Conservation (phyloP, 2,797 vertebrate species). For the Coregonus sp. region DNA sequence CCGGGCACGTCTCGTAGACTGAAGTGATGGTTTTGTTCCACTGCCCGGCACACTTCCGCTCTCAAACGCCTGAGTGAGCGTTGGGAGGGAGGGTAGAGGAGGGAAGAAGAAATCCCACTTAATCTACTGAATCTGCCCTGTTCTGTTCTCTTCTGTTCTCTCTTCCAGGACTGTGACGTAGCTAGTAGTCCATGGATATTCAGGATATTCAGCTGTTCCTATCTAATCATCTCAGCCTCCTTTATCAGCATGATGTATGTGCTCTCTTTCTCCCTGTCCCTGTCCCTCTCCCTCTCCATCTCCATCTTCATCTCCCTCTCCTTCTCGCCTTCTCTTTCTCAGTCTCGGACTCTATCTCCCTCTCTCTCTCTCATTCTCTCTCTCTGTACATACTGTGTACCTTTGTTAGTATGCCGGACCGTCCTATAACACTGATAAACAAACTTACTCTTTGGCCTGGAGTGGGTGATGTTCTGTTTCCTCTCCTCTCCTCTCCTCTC, state of each 20-base stretch:
- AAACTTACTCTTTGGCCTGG: not conserved
- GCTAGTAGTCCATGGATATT: slow-evolving; percentile 2
- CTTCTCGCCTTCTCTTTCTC: not conserved
- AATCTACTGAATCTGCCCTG: slow-evolving; percentile 67
- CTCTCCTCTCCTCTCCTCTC: not conserved
- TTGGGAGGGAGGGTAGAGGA: slow-evolving; percentile 40
- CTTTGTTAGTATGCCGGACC: not conserved
- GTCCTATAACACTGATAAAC: not conserved
- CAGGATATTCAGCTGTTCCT: not conserved
- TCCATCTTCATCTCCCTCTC: too few species aligned
- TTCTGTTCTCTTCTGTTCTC: slow-evolving; percentile 16
- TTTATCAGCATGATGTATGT: not conserved
- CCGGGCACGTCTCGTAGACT: slow-evolving; percentile 73
- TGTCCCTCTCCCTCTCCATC: not conserved
- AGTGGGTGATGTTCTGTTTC: not conserved
- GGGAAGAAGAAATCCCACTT: slow-evolving; percentile 70
- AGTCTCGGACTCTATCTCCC: not conserved
- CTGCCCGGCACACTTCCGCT: slow-evolving; percentile 78
- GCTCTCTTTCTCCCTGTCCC: not conserved
- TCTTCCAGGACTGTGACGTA: slow-evolving; percentile 39
- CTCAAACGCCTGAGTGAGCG: slow-evolving; percentile 61
- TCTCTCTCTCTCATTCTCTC: not conserved
- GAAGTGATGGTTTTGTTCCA: slow-evolving; percentile 80
- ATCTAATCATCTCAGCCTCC: not conserved
- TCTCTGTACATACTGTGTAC: not conserved